Evolutionary conservation across 2,113 vertebrate genomes (phyloP), one percentile per base, ranked within the genome.

Genomic region (Rhinogobius similis): DNA sequence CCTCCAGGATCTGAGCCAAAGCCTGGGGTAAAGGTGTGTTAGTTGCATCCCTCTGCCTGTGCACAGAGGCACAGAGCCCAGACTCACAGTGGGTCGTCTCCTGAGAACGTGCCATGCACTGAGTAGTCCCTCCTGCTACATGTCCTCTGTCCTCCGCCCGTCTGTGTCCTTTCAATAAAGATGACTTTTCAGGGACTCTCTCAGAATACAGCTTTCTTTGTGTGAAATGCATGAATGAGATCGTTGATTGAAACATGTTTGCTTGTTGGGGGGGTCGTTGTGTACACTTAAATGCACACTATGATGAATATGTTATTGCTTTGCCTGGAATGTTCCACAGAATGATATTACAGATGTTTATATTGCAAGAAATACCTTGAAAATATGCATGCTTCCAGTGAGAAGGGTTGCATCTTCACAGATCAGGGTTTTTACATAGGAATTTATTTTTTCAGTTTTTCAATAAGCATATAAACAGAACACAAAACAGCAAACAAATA

Each of bases 1-100:
- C 20, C 21, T 26, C 4, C 55, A 18, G 26, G 55, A 32, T 11
- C 24, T 58, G 55, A 58, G 55, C 55, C 55, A 58, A 58, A 58
- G 55, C 24, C 55, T 3, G 14, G 55, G 24, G 55, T 18, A 58
- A 58, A 58, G 26, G 55, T 58, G 55, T 58, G 13, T 90, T 92
- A 90, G 85, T 90, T 91, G 87, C 89, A 90, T 92, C 90, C 90
- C 86, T 77, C 86, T 87, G 88, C 90, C 88, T 89, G 84, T 79
- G 89, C 89, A 88, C 78, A 84, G 90, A 91, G 90, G 91, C 87
- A 77, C 90, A 90, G 90, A 91, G 91, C 88, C 89, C 90, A 89
- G 92, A 93, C 92, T 93, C 92, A 93, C 92, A 93, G 85, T 93
- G 92, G 91, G 92, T 93, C 92, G 92, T 93, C 88, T 93, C 91